Conservation (phyloP, 2,888 invertebrate species). For the Drosophila diplacantha region DNA sequence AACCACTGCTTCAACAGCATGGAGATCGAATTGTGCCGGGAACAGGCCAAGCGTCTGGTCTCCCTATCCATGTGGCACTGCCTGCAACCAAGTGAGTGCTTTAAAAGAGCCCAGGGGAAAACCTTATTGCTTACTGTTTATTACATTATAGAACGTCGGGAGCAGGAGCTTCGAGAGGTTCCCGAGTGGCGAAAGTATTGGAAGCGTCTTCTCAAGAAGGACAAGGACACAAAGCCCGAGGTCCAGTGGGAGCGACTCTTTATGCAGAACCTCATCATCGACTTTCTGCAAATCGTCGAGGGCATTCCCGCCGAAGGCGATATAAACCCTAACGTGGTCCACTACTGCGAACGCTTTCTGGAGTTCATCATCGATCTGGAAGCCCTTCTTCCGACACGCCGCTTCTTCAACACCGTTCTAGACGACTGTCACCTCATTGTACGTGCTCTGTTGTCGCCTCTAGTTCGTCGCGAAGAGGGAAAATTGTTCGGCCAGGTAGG, state of each 20-base stretch:
- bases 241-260: constrained; percentile 90
- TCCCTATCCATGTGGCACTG: constrained; percentile 96
- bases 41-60: constrained; percentile 93
- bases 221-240: constrained; percentile 82
- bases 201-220: constrained; percentile 90
- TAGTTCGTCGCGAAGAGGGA: constrained; percentile 88
- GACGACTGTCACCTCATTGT: constrained; percentile 97
- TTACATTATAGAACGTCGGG: constrained; percentile 85
- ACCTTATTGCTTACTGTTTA: neutral
- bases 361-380: constrained; percentile 98
- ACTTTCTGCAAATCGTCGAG: constrained; percentile 90
- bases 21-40: constrained; percentile 95
- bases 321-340: constrained; percentile 80
- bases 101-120: neutral
- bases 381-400: constrained; percentile 93
- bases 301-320: constrained; percentile 83
- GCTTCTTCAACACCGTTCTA: constrained; percentile 97
- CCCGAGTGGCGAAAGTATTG: constrained; percentile 96
- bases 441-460: constrained; percentile 88
- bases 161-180: constrained; percentile 89
- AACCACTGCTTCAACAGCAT: constrained; percentile 98
- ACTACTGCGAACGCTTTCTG: constrained; percentile 95
- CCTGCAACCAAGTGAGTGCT: constrained; percentile 84
- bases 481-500: constrained; percentile 94
- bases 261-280: constrained; percentile 86